phyloP scores from a whole-genome alignment of 1,140 invertebrate species.

The Bombus sibiricus region DNA sequence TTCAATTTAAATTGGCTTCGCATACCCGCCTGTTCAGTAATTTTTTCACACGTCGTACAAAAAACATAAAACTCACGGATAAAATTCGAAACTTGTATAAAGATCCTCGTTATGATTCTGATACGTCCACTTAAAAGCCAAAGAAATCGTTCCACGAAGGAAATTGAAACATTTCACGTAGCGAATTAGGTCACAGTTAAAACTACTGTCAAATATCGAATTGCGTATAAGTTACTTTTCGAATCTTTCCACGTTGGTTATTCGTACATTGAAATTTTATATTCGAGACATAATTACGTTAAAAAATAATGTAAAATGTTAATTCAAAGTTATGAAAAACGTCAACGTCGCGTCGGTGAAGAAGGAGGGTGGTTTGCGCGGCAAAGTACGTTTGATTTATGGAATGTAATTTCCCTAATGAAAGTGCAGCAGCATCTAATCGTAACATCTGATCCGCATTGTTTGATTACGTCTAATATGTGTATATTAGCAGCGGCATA shows the following conservation, averaged over 20 bases:
- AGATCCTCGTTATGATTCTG: background rate
- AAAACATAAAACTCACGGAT: background rate
- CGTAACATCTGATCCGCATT: background rate
- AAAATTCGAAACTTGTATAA: background rate
- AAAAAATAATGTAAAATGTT: background rate
- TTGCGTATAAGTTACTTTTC: no score
- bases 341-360: background rate
- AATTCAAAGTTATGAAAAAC: background rate
- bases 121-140: background rate
- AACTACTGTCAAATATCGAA: background rate
- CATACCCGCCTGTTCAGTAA: background rate
- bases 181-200: background rate
- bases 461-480: background rate
- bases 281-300: background rate
- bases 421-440: background rate
- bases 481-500: background rate
- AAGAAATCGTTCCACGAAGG: background rate
- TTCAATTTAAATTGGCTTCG: background rate
- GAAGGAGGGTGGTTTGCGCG: background rate
- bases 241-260: no score
- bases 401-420: background rate
- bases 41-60: background rate
- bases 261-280: background rate
- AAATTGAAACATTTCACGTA: background rate
- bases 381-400: background rate